Evolutionary conservation across 1,140 invertebrate species (phyloP).

Genomic region (Anthonomus grandis): DNA sequence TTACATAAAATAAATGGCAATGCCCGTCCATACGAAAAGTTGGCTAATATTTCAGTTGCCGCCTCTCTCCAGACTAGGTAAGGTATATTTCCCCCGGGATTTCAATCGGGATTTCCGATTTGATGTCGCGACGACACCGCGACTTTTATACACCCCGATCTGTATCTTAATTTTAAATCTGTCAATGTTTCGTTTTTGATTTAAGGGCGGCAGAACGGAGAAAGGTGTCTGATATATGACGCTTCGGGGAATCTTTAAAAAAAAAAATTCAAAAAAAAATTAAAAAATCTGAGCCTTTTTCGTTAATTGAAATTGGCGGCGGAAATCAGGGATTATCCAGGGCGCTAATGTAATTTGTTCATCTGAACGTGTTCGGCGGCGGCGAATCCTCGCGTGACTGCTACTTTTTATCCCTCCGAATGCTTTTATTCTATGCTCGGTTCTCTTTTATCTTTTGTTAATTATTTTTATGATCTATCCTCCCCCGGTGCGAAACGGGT

Average conservation of each 20-base stretch:
- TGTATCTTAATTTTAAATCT: conserved; percentile 44
- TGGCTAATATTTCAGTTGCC: conserved; percentile 48
- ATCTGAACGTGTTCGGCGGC: no score
- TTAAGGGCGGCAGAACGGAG: neutral
- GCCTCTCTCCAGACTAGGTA: conserved; percentile 31
- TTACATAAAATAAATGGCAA: conserved; percentile 46
- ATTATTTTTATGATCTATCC: neutral
- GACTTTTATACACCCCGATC: conserved; percentile 36
- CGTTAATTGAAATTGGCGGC: no score
- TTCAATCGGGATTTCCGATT: conserved; percentile 22
- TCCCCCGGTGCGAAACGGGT: no score
- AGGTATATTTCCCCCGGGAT: conserved; percentile 47
- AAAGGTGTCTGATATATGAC: neutral
- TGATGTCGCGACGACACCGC: no score
- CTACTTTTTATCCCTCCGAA: no score
- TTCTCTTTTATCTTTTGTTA: neutral
- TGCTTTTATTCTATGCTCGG: neutral
- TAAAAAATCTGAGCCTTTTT: no score
- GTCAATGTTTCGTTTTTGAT: conserved; percentile 38
- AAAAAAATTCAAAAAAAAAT: no score
- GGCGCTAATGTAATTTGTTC: no score
- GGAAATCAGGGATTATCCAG: no score
- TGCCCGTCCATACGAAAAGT: conserved; percentile 50
- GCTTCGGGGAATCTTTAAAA: no score
- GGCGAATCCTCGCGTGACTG: no score